phyloP scores from a whole-genome alignment of 2,888 invertebrate species.

The Lithophane semibrunnea region DNA sequence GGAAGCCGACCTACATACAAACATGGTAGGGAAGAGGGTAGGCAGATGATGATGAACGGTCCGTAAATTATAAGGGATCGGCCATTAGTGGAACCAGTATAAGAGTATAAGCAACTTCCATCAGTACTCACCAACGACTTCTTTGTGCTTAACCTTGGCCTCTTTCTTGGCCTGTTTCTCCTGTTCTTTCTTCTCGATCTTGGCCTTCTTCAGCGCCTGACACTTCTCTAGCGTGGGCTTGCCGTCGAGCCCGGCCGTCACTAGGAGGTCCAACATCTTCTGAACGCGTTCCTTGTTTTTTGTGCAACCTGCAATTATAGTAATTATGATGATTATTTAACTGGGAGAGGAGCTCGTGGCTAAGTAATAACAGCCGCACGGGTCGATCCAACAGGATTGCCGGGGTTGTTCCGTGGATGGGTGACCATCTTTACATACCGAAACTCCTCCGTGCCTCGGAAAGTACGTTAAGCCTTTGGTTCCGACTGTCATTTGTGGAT shows the following conservation, averaged over 20 bases:
- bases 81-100: background rate
- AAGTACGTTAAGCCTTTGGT: no score
- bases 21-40: no score
- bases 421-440: no score
- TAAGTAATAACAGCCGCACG: no score
- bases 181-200: conserved; percentile 84
- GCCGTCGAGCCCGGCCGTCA: conserved; percentile 87
- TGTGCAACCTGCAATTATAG: conserved; percentile 81
- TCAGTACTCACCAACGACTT: conserved; percentile 73
- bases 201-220: conserved; percentile 83
- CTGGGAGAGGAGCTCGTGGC: no score
- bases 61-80: no score
- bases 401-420: no score
- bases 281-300: conserved; percentile 89
- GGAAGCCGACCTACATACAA: no score
- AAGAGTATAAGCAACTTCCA: background rate
- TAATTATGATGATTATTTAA: background rate
- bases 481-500: no score
- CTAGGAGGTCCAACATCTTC: conserved; percentile 85
- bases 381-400: no score
- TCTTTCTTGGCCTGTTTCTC: conserved; percentile 86
- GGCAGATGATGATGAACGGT: no score
- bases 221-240: conserved; percentile 88
- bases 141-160: conserved; percentile 82
- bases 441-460: no score